Evolutionary conservation across 2,797 vertebrate species (phyloP).

Genomic region (Cheirogaleus major): DNA sequence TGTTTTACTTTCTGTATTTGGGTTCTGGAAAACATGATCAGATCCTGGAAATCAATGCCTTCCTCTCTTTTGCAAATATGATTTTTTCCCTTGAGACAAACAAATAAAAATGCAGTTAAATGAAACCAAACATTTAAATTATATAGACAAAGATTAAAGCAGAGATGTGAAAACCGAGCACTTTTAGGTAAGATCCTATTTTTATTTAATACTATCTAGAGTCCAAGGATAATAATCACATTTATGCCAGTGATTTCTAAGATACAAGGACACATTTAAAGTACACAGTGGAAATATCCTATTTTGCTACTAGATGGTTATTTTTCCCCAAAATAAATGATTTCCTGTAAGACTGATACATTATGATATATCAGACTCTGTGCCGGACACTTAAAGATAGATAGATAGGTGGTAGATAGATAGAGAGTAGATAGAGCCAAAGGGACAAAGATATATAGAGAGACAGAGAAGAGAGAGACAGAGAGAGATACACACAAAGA

Average conservation of each 20-base stretch:
- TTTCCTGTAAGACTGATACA: background rate
- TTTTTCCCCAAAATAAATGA: background rate
- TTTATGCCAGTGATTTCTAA: background rate
- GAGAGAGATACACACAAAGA: background rate
- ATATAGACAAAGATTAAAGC: background rate
- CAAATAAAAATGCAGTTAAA: background rate
- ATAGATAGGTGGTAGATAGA: background rate
- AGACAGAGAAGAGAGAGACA: background rate
- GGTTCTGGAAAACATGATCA: background rate
- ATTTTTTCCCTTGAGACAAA: background rate
- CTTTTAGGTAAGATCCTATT: background rate
- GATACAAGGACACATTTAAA: background rate
- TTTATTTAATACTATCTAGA: background rate
- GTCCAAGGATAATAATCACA: background rate
- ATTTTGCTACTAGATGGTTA: background rate
- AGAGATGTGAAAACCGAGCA: background rate
- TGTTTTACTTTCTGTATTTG: background rate
- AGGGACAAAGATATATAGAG: background rate
- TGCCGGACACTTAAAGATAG: background rate
- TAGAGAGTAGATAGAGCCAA: background rate
- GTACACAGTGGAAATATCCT: background rate
- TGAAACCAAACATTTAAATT: background rate
- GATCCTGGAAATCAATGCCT: background rate
- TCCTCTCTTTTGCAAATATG: background rate
- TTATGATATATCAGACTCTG: background rate